These are phyloP conservation scores for Agelastica alni DNA, from an alignment of 2,888 invertebrate genomes.

Conservation along the genomic window DNA sequence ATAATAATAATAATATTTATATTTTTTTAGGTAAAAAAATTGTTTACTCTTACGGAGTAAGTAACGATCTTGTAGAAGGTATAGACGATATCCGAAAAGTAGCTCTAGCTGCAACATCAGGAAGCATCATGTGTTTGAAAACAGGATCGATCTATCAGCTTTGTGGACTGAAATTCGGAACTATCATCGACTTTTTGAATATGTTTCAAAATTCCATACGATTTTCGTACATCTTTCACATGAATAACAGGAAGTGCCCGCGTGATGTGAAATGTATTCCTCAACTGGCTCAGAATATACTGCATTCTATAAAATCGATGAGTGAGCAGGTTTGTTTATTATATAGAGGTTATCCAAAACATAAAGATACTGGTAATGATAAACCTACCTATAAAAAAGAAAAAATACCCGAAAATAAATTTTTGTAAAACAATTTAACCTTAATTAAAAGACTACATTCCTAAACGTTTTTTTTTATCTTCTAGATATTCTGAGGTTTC, in stretches of 20 bases:
- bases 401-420: too few species aligned
- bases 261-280: constrained; percentile 4
- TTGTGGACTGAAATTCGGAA: constrained; percentile 9
- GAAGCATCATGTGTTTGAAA: background rate
- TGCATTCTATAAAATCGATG: constrained; percentile 1
- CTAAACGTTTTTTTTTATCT: too few species aligned
- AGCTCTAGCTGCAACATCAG: constrained; percentile 1
- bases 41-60: constrained; percentile 8
- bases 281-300: background rate
- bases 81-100: background rate
- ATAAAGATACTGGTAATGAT: too few species aligned
- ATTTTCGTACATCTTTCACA: constrained; percentile 12
- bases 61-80: background rate
- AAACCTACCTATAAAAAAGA: too few species aligned
- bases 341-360: too few species aligned
- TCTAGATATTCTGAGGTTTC: too few species aligned
- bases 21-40: constrained; percentile 2
- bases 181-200: constrained; percentile 14
- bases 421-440: too few species aligned
- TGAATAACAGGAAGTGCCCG: constrained; percentile 4
- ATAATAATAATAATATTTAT: background rate
- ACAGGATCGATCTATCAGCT: constrained; percentile 10
- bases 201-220: constrained; percentile 7
- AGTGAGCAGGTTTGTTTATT: background rate
- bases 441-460: too few species aligned